Evolutionary conservation across 2,113 vertebrate species (phyloP).

Genomic region (Clinocottus analis): DNA sequence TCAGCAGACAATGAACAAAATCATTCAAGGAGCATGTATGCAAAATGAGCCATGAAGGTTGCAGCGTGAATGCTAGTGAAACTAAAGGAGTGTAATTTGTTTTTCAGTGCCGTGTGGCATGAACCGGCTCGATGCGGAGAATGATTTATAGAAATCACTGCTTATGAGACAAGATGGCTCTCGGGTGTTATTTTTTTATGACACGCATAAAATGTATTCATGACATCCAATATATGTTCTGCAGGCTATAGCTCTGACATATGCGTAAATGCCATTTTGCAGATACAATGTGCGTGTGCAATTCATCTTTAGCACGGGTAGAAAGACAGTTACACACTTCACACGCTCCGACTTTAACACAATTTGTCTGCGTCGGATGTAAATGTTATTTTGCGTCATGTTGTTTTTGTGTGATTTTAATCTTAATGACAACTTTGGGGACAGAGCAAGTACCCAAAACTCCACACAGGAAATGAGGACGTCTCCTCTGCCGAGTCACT

Average conservation of each 20-base stretch:
- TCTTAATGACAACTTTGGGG: not conserved
- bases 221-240: constrained; percentile 13
- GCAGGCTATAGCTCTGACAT: constrained; percentile 18
- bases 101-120: not conserved
- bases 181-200: constrained; percentile 29
- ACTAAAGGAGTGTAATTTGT: constrained; percentile 14
- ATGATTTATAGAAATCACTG: constrained; percentile 10
- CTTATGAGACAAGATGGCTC: constrained; percentile 14
- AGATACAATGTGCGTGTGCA: not conserved
- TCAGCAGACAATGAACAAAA: constrained; percentile 50
- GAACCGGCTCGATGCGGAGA: constrained; percentile 2
- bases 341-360: not conserved
- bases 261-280: not conserved
- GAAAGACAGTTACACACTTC: not conserved
- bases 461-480: constrained; percentile 72
- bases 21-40: constrained; percentile 24
- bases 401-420: constrained; percentile 3
- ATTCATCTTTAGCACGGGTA: not conserved
- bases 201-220: constrained; percentile 33
- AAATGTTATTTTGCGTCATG: not conserved
- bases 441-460: constrained; percentile 50
- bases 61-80: constrained; percentile 10
- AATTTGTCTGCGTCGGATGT: not conserved
- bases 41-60: constrained; percentile 41
- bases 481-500: constrained; percentile 51